Evolutionary conservation across 2,888 invertebrate genomes (phyloP).

Genomic region (Pheosia tremula): DNA sequence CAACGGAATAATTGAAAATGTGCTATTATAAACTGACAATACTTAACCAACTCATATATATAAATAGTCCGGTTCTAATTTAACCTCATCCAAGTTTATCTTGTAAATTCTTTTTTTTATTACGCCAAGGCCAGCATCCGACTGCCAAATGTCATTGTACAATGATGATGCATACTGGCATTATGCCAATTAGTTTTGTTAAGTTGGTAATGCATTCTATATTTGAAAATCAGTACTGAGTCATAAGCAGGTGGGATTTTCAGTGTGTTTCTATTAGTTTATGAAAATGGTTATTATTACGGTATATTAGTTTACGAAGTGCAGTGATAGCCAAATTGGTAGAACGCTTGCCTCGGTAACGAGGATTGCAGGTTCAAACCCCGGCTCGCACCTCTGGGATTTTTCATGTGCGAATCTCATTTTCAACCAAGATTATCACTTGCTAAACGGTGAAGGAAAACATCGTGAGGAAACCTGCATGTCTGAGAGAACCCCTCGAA

Average conservation of each 20-base stretch:
- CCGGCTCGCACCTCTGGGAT: too few species aligned
- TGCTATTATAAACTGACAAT: neutral
- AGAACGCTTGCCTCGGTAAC: too few species aligned
- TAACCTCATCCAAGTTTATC: conserved; percentile 2
- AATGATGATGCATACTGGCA: conserved; percentile 14
- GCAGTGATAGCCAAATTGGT: too few species aligned
- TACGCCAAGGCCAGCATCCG: conserved; percentile 12
- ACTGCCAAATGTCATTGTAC: conserved; percentile 12
- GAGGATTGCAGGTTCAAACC: too few species aligned
- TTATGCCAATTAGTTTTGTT: conserved; percentile 4
- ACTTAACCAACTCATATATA: conserved; percentile 9
- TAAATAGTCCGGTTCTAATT: conserved; percentile 2
- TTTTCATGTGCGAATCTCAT: too few species aligned
- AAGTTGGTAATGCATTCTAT: conserved; percentile 9
- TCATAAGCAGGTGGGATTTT: conserved; percentile 8
- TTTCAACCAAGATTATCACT: too few species aligned
- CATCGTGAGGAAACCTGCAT: too few species aligned
- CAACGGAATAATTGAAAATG: too few species aligned
- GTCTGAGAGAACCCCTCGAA: too few species aligned
- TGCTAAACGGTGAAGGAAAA: too few species aligned
- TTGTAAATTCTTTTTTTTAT: conserved; percentile 4
- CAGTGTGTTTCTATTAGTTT: neutral
- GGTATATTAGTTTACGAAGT: too few species aligned
- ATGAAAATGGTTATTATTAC: too few species aligned
- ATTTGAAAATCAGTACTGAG: conserved; percentile 8